Conservation (phyloP, 1,140 invertebrate genomes). For the Lerema accius region DNA sequence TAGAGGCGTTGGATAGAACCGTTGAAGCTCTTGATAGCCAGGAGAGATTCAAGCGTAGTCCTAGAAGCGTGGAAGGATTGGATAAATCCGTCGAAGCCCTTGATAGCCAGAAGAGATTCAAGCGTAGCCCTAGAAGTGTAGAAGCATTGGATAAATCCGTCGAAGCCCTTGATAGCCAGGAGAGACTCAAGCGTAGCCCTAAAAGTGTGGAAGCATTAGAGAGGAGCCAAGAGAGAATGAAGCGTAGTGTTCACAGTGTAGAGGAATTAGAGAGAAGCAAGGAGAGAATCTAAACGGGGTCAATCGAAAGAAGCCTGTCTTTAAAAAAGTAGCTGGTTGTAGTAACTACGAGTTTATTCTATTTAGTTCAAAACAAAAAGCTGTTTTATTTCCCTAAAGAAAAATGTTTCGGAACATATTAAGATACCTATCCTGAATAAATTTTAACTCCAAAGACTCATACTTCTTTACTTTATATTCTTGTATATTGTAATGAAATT, state of each 20-base stretch:
- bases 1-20: conserved; percentile 2
- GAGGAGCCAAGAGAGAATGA: conserved; percentile 20
- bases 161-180: conserved; percentile 16
- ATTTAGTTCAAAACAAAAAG: no score
- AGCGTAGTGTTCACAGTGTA: conserved; percentile 29
- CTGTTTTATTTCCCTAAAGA: no score
- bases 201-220: conserved; percentile 24
- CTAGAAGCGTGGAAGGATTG: conserved; percentile 19
- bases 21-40: no score
- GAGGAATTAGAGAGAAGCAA: conserved; percentile 23
- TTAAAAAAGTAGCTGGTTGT: no score
- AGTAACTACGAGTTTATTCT: no score
- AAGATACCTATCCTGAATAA: no score
- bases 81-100: conserved; percentile 19
- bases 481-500: no score
- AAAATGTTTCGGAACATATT: no score
- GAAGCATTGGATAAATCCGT: conserved; percentile 1
- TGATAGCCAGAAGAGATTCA: not conserved
- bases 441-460: no score
- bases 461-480: no score
- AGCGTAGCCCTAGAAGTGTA: conserved; percentile 32
- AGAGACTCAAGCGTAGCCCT: conserved; percentile 9
- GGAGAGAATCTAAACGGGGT: no score
- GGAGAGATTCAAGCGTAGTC: not conserved
- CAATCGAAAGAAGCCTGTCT: no score